Conservation (phyloP, 2,797 vertebrate species). For the Neomorphus geoffroyi region DNA sequence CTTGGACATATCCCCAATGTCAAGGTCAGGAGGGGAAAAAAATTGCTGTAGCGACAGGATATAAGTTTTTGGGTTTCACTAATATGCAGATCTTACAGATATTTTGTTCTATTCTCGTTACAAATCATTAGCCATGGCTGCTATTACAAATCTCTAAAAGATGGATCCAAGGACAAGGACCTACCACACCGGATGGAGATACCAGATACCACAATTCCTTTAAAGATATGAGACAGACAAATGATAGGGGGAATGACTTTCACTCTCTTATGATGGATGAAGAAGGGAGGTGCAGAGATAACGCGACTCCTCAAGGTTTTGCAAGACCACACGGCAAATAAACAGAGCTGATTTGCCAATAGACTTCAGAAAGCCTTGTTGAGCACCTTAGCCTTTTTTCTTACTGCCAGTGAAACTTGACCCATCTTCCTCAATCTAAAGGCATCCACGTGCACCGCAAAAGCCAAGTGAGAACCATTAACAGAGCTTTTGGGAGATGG, state of each 20-base stretch:
- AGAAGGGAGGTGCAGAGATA: background rate
- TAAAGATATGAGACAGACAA: background rate
- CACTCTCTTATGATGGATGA: conserved; percentile 5
- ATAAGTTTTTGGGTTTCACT: background rate
- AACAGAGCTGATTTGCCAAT: background rate
- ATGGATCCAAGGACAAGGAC: conserved; percentile 4
- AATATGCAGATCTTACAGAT: background rate
- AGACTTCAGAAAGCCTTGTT: background rate
- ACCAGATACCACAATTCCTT: background rate
- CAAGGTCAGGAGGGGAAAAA: background rate
- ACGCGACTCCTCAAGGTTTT: background rate
- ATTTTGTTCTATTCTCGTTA: background rate
- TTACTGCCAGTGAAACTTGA: background rate
- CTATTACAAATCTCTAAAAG: conserved; percentile 1
- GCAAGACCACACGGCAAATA: background rate
- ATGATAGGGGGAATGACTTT: background rate
- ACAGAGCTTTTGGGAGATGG: background rate
- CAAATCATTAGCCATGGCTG: background rate
- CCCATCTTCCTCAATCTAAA: background rate
- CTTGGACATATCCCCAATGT: accelerated
- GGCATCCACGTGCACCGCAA: background rate
- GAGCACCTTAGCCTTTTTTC: background rate
- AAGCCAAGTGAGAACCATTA: background rate
- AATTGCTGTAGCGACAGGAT: accelerated
- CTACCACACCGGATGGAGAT: background rate